Conservation (phyloP, 2,888 invertebrate species). For the Trissolcus japonicus region DNA sequence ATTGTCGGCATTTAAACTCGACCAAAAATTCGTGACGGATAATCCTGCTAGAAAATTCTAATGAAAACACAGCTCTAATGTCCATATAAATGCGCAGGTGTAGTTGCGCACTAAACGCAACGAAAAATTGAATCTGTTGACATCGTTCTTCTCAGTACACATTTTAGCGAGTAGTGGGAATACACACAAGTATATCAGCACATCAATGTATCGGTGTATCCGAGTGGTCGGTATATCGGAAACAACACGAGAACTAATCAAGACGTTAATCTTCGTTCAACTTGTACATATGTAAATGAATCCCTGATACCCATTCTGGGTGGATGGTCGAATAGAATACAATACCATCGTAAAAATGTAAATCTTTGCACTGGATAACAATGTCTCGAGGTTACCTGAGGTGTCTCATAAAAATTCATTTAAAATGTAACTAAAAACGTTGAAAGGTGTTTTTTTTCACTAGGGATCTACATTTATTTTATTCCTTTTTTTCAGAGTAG, state of each 20-base stretch:
- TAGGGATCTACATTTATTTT: no score
- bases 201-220: no score
- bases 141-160: neutral
- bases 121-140: conserved; percentile 42
- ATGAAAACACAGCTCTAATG: conserved; percentile 36
- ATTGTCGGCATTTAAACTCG: conserved; percentile 6
- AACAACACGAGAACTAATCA: conserved; percentile 65
- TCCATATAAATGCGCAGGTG: conserved; percentile 31
- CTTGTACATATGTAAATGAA: conserved; percentile 64
- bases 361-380: conserved; percentile 70
- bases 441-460: no score
- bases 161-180: conserved; percentile 1
- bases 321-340: conserved; percentile 64
- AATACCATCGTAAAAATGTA: conserved; percentile 71
- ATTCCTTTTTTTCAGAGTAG: no score
- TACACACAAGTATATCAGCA: no score
- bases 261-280: conserved; percentile 68
- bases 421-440: no score
- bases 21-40: conserved; percentile 7
- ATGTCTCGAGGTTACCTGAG: no score
- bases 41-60: conserved; percentile 24
- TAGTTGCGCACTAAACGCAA: conserved; percentile 10
- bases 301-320: conserved; percentile 58
- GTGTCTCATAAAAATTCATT: no score
- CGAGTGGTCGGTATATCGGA: no score